Evolutionary conservation across 2,888 invertebrate genomes (phyloP), one percentile per base, ranked within the genome.

Genomic region (Limnephilus marmoratus): DNA sequence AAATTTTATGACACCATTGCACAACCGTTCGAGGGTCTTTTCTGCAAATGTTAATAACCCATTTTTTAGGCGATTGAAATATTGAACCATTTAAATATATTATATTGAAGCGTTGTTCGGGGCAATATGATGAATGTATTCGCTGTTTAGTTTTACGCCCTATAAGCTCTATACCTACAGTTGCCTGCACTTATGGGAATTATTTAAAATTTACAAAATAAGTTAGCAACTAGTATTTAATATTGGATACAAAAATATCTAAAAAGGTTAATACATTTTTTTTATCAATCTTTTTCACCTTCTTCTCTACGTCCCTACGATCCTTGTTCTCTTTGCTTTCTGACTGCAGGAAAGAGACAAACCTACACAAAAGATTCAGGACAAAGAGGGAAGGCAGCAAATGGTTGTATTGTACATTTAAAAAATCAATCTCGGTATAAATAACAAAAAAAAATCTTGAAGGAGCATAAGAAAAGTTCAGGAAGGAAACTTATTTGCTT

Each of bases 371-470:
- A 45, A 29, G 80, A 85, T 24, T 80, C 81, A 49, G 34, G 90
- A 37, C 90, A 87, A 91, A 91, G 90, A 49, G 83, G 81, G 90
- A 87, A 83, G 87, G 68, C 85, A 85, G 85, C 53, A 86, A 85
- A 80, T n/a, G 83, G 45, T 91, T 83, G 83, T 89, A 92, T 90
- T 91, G 83, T 88, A 92, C 90, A 91, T 91, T 68, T 68, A 92
- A 92, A 92, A 93, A 93, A 92, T 93, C 93, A 93, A 92, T 93
- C 93, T 91, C 87, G 90, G 90, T 90, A 91, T 85, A 92, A 92
- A 93, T 93, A 92, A 41, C 41, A 41, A 93, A 80, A 92, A 93
- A 93, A 93, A 90, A 93, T 24, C 92, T 92, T 87, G 86, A 88
- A 90, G 31, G 92, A 53, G 90, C 83, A 34, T 81, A 90, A 53